Evolutionary conservation across 2,113 vertebrate species (phyloP), one percentile per base, ranked within the genome.

Genomic region (Toxotes jaculatrix): DNA sequence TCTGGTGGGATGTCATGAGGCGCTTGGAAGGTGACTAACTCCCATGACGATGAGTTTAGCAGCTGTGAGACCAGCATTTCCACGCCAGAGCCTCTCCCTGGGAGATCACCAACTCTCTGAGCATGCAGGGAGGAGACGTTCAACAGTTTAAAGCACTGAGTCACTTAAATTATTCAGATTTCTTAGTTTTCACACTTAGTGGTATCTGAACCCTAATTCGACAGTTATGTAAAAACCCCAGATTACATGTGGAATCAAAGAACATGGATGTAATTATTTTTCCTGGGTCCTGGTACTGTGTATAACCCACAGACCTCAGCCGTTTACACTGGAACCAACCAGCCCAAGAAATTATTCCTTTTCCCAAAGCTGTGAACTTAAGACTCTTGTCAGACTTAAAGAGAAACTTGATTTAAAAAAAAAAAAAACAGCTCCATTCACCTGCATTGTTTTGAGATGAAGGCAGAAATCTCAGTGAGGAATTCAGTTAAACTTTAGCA

Each of bases 31-130:
- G 72, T 83, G 60, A 34, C 32, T 0, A 55, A 60, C 75, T 86
- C 79, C 45, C 61, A 11, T 45, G 43, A n/a, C 67, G 71, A 94
- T 92, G 87, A 74, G 69, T 94, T 88, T 43, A 91, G 84, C 94
- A 95, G 93, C 91, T 94, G 93, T 82, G 80, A 79, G 80, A 32
- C 40, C 83, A 77, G 45, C 76, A 10, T 71, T 72, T 85, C 73
- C 27, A 45, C 13, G 60, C n/a, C 69, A 34, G 55, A 79, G 10
- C 11, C 23, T 77, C 57, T 74, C 51, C 21, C 8, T 11, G 38
- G 55, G 82, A 87, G 61, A 76, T 77, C 66, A 27, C 60, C 53
- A 61, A 16, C 77, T 42, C 63, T 64, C 75, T 34, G 17, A 36
- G 71, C 27, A 9, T 17, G 43, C 17, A 53, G 51, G 71, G 79